A percentile compares a stretch with the other conserved stretches of the same genome.
phyloP scores from a whole-genome alignment of 2,113 vertebrate genomes.

The Macquaria ambigua region DNA sequence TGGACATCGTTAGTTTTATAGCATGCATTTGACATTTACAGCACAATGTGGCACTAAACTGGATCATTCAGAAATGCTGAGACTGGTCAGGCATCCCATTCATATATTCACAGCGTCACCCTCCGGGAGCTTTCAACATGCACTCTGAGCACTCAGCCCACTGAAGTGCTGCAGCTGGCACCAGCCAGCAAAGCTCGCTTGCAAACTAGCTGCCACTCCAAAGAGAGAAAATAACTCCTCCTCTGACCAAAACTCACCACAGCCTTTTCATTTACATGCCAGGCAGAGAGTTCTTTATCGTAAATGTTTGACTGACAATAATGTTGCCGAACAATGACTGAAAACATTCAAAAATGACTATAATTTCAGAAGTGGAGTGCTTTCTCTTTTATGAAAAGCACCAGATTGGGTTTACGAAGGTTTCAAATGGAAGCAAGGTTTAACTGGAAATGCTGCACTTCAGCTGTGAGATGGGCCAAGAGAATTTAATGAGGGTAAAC shows the following conservation, averaged over 20 bases:
- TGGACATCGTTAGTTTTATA: background rate
- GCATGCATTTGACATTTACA: slow-evolving; percentile 36
- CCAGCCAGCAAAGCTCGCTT: slow-evolving; percentile 49
- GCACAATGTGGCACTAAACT: slow-evolving; percentile 26
- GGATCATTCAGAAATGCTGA: slow-evolving; percentile 67
- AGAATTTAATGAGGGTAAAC: slow-evolving; percentile 42
- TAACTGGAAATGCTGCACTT: slow-evolving; percentile 52
- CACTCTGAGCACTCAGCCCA: slow-evolving; percentile 62
- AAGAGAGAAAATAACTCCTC: slow-evolving; percentile 57
- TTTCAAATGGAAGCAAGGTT: slow-evolving; percentile 43
- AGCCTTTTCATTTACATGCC: slow-evolving; percentile 63
- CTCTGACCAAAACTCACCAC: slow-evolving; percentile 59
- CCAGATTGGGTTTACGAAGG: slow-evolving; percentile 33
- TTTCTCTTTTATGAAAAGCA: slow-evolving; percentile 39
- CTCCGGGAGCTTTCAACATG: slow-evolving; percentile 62
- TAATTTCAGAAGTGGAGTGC: slow-evolving; percentile 39
- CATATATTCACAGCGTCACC: slow-evolving; percentile 66
- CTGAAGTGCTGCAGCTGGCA: slow-evolving; percentile 69
- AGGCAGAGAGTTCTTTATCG: slow-evolving; percentile 51
- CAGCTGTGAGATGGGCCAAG: slow-evolving; percentile 35
- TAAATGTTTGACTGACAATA: slow-evolving; percentile 58
- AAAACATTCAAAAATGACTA: slow-evolving; percentile 44
- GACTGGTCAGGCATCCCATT: slow-evolving; percentile 66
- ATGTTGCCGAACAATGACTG: slow-evolving; percentile 44
- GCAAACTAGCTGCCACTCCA: slow-evolving; percentile 63